Evolutionary conservation across 1,140 invertebrate genomes (phyloP).

Genomic region (Drosophila elegans): DNA sequence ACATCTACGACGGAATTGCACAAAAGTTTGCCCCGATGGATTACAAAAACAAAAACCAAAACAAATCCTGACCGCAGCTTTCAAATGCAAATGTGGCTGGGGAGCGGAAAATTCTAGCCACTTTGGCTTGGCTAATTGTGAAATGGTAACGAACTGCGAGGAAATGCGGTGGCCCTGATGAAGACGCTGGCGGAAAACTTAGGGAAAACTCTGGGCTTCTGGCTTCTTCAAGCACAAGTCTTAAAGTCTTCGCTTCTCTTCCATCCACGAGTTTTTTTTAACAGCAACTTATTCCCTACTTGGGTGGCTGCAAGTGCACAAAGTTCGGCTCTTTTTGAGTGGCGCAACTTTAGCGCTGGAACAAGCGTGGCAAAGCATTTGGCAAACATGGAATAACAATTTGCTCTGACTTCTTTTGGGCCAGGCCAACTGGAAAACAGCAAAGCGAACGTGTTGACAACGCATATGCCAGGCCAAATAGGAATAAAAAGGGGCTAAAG

Average conservation of each 20-base stretch:
- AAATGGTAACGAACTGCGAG: slow-evolving; percentile 46
- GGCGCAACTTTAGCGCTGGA: slow-evolving; percentile 30
- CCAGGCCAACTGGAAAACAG: slow-evolving; percentile 48
- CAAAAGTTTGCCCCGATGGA: slow-evolving; percentile 34
- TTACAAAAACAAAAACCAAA: slow-evolving; percentile 19
- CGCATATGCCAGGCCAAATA: slow-evolving; percentile 45
- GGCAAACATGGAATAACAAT: slow-evolving; percentile 79
- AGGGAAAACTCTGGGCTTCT: neutral
- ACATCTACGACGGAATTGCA: slow-evolving; percentile 61
- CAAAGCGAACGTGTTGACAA: slow-evolving; percentile 58
- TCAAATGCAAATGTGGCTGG: slow-evolving; percentile 51
- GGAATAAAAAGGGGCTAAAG: neutral
- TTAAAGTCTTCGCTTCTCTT: slow-evolving; percentile 27
- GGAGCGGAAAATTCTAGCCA: slow-evolving; percentile 51
- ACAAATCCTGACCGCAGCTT: slow-evolving; percentile 48
- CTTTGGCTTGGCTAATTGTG: slow-evolving; percentile 44
- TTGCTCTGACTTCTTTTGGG: slow-evolving; percentile 52
- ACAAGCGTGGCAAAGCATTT: slow-evolving; percentile 76
- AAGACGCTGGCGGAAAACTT: slow-evolving; percentile 4
- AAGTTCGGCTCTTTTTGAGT: slow-evolving; percentile 24
- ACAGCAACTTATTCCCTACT: slow-evolving; percentile 20
- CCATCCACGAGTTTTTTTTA: neutral
- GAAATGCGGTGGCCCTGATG: slow-evolving; percentile 19
- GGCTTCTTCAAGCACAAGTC: slow-evolving; percentile 1
- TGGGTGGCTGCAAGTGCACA: slow-evolving; percentile 36